These are phyloP conservation scores for Bruchidius siliquastri DNA, from an alignment of 2,888 invertebrate species.

Conservation along the genomic window DNA sequence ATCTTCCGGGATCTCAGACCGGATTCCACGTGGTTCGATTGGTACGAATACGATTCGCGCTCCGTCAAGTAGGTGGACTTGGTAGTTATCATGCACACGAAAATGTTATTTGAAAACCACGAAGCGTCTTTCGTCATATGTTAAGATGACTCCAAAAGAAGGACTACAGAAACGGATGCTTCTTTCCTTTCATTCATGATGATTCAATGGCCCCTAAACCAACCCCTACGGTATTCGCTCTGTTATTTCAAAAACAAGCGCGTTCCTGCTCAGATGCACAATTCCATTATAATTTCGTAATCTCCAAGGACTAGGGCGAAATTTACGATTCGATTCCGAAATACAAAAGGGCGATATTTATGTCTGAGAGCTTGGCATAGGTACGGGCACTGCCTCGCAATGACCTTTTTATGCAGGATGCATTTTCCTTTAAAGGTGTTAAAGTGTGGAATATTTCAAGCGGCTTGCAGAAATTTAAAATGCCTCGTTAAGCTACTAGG, in stretches of 20 bases:
- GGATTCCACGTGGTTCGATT: neutral
- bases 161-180: too few relatives aligned
- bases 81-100: too few relatives aligned
- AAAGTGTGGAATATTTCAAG: neutral
- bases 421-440: neutral
- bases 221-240: too few relatives aligned
- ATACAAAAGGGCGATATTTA: neutral
- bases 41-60: neutral
- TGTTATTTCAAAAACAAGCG: neutral
- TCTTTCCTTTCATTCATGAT: too few relatives aligned
- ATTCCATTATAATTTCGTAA: neutral
- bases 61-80: too few relatives aligned
- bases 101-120: too few relatives aligned
- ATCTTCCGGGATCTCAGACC: neutral
- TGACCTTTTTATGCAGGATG: neutral
- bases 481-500: neutral
- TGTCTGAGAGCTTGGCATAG: neutral
- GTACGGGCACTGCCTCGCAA: neutral
- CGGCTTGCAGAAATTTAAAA: neutral
- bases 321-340: neutral
- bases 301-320: neutral
- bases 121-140: too few relatives aligned
- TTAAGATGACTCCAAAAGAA: too few relatives aligned
- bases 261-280: neutral
- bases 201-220: too few relatives aligned